Percentiles rank a stretch among this genome's conserved stretches.
Evolutionary conservation across 2,113 vertebrate species (phyloP).

Genomic region (Mesitornis unicolor): DNA sequence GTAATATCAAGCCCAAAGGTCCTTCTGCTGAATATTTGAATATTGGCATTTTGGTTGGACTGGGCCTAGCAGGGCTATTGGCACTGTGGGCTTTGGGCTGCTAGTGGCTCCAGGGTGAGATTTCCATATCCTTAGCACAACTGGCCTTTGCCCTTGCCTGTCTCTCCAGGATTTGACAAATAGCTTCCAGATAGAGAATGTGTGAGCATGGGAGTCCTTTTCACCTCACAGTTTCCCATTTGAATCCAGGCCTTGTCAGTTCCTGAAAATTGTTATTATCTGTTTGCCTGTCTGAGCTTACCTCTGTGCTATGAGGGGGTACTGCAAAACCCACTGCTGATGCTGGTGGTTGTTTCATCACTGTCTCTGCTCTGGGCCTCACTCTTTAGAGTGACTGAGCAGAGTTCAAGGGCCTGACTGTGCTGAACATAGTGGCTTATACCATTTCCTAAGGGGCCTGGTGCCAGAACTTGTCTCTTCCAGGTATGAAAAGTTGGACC

Average conservation of each 20-base stretch:
- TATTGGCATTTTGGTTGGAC: neutral
- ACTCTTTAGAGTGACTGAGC: neutral
- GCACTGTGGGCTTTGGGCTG: neutral
- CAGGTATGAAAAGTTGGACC: neutral
- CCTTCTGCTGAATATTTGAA: neutral
- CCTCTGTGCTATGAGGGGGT: neutral
- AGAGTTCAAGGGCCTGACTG: neutral
- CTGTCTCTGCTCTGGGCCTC: neutral
- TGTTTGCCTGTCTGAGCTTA: neutral
- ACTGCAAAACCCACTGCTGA: neutral
- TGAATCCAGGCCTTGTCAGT: neutral
- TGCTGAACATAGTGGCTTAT: neutral
- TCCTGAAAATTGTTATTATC: conserved; percentile 1
- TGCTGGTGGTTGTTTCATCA: neutral
- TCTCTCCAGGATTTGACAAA: conserved; percentile 3
- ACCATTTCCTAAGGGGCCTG: neutral
- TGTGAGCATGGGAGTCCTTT: neutral
- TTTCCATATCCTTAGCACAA: neutral
- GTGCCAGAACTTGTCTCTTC: neutral
- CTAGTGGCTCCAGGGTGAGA: neutral
- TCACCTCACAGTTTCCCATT: conserved; percentile 4
- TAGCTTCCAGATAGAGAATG: neutral
- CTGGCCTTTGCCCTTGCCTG: conserved; percentile 23
- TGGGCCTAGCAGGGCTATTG: neutral
- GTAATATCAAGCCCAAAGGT: neutral